Percentiles rank a stretch among this genome's conserved stretches.
Evolutionary conservation across 2,113 vertebrate species (phyloP).

Genomic region (Reinhardtius hippoglossoides): DNA sequence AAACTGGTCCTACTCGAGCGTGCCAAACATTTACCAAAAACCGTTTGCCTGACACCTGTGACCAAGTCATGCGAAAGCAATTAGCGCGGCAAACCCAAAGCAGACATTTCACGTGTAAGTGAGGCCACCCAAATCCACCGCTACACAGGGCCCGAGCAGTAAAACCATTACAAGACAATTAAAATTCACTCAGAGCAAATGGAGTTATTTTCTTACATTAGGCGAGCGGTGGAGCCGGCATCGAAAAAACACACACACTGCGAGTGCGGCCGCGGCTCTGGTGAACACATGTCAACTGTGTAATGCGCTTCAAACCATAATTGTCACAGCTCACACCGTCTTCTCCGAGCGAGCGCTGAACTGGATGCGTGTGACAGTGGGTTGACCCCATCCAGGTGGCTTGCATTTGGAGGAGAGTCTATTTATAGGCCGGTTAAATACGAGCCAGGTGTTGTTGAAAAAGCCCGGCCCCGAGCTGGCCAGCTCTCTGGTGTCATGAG

Average conservation of each 20-base stretch:
- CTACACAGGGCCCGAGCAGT: constrained; percentile 44
- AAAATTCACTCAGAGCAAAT: constrained; percentile 57
- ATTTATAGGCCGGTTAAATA: constrained; percentile 78
- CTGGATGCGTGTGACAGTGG: constrained; percentile 56
- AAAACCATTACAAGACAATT: constrained; percentile 68
- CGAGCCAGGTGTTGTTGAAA: constrained; percentile 77
- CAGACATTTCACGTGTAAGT: constrained; percentile 56
- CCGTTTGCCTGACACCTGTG: constrained; percentile 74
- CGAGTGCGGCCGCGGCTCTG: constrained; percentile 10
- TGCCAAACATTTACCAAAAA: constrained; percentile 80
- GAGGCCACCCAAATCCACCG: constrained; percentile 65
- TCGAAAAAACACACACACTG: constrained; percentile 7
- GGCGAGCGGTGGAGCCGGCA: constrained; percentile 13
- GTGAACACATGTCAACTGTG: constrained; percentile 16
- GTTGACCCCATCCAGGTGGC: constrained; percentile 74
- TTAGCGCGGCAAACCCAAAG: constrained; percentile 67
- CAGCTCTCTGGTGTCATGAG: constrained; percentile 64
- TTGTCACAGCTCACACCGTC: constrained; percentile 40
- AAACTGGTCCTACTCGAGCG: constrained; percentile 61
- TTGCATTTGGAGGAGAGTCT: constrained; percentile 73
- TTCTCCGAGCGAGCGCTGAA: constrained; percentile 17
- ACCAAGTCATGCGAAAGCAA: constrained; percentile 70
- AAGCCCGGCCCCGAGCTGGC: constrained; percentile 50
- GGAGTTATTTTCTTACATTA: constrained; percentile 36
- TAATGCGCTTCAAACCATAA: constrained; percentile 25